Evolutionary conservation across 2,888 invertebrate genomes (phyloP).

Genomic region (Drosophila atroscutellata): DNA sequence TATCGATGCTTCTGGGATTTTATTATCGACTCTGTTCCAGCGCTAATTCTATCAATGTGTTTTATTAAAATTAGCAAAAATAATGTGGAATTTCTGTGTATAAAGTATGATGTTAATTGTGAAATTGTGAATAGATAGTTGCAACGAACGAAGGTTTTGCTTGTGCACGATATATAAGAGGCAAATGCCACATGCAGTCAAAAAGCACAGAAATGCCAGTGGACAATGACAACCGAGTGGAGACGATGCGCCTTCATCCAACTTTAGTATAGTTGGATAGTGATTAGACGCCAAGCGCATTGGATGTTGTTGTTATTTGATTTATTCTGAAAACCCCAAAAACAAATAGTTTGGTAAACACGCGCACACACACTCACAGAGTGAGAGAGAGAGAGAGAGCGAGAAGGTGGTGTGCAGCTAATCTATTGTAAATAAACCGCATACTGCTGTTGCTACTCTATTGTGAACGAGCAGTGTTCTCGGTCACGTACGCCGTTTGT

Average conservation of each 20-base stretch:
- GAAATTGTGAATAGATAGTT: not conserved
- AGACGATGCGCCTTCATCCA: constrained; percentile 30
- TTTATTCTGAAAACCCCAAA: not conserved
- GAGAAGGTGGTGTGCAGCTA: constrained; percentile 37
- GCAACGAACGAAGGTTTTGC: constrained; percentile 1
- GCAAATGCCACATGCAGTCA: not conserved
- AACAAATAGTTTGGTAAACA: constrained; percentile 9
- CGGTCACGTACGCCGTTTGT: constrained; percentile 75
- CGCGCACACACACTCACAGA: constrained; percentile 24
- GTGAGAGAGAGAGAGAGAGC: not conserved
- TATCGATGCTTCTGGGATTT: constrained; percentile 28
- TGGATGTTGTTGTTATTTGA: not conserved
- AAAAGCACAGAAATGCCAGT: constrained; percentile 17
- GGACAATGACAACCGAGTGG: constrained; percentile 2
- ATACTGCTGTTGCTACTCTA: constrained; percentile 46
- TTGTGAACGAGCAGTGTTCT: constrained; percentile 70
- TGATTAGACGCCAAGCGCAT: constrained; percentile 37
- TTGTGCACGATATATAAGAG: not conserved
- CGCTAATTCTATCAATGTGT: constrained; percentile 43
- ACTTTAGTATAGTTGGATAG: constrained; percentile 25
- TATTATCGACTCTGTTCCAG: constrained; percentile 32
- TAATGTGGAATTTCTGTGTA: constrained; percentile 30
- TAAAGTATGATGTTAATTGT: constrained; percentile 7
- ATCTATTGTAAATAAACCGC: constrained; percentile 74
- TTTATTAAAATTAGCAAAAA: constrained; percentile 50